Percentiles rank a stretch among this genome's conserved stretches.
Conservation (phyloP, 2,797 vertebrate species). For the Enteromius anoplus region DNA sequence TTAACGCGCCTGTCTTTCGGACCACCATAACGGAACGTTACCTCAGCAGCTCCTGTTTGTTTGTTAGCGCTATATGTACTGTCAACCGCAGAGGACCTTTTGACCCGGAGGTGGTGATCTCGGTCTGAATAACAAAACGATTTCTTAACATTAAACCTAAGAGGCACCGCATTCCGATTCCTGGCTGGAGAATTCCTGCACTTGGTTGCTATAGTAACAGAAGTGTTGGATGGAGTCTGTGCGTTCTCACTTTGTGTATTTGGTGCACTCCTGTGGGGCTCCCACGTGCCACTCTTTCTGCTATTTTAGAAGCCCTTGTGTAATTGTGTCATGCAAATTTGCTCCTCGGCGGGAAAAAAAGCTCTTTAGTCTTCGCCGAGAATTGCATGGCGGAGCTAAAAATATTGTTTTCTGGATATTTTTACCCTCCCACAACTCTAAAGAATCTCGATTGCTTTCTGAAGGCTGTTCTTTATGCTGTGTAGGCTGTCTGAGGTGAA, state of each 20-base stretch:
- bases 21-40: conserved; percentile 20
- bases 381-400: conserved; percentile 35
- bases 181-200: conserved; percentile 70
- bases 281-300: conserved; percentile 67
- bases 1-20: conserved; percentile 38
- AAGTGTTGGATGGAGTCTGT: conserved; percentile 64
- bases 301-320: conserved; percentile 66
- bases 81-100: conserved; percentile 51
- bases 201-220: conserved; percentile 78
- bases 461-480: conserved; percentile 16
- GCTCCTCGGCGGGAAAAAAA: conserved; percentile 31
- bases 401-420: conserved; percentile 36
- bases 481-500: conserved; percentile 38
- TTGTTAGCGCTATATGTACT: conserved; percentile 33
- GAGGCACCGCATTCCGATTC: conserved; percentile 19
- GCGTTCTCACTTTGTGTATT: conserved; percentile 64
- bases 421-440: conserved; percentile 27
- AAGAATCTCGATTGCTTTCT: conserved; percentile 27
- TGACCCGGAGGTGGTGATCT: conserved; percentile 55
- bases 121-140: conserved; percentile 62
- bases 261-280: conserved; percentile 70
- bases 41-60: conserved; percentile 17
- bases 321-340: conserved; percentile 61
- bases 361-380: conserved; percentile 5
- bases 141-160: conserved; percentile 62